Conservation (phyloP, 2,888 invertebrate genomes). For the Carpatolechia fugitivella region DNA sequence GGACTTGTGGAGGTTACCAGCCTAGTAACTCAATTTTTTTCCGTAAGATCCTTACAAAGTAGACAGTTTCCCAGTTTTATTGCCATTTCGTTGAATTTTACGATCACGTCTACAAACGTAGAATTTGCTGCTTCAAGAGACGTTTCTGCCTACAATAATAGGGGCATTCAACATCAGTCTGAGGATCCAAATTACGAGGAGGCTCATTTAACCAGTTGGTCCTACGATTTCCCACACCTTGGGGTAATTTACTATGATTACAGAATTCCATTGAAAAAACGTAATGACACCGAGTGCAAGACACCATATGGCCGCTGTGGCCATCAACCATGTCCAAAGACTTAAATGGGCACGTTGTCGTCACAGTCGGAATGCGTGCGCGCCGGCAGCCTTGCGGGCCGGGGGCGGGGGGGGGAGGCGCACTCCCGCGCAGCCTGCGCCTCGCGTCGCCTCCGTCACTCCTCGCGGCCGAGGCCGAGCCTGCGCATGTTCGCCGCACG, state of each 20-base stretch:
- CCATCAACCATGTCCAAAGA: slow-evolving; percentile 74
- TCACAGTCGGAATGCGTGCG: slow-evolving; percentile 70
- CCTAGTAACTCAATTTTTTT: not conserved
- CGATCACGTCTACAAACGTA: slow-evolving; percentile 29
- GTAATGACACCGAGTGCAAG: slow-evolving; percentile 53
- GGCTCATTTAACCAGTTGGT: not conserved
- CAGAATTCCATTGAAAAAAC: slow-evolving; percentile 58
- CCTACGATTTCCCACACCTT: slow-evolving; percentile 47
- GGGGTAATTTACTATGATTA: slow-evolving; percentile 52
- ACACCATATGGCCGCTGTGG: slow-evolving; percentile 71
- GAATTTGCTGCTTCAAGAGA: slow-evolving; percentile 17
- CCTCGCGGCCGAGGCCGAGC: slow-evolving; percentile 53
- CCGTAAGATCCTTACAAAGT: not conserved
- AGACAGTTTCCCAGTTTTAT: slow-evolving; percentile 22
- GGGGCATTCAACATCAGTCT: not conserved
- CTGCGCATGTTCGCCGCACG: slow-evolving; percentile 42
- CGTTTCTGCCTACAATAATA: not conserved
- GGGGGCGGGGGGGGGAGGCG: slow-evolving; percentile 36
- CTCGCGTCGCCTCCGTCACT: slow-evolving; percentile 50
- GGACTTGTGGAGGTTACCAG: not conserved
- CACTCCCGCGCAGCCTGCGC: slow-evolving; percentile 41
- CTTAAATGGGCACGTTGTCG: slow-evolving; percentile 77
- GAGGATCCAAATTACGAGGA: not conserved
- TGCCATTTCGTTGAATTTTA: slow-evolving; percentile 28
- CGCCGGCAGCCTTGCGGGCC: slow-evolving; percentile 51